Evolutionary conservation across 2,113 vertebrate species (phyloP).

Genomic region (Shinisaurus crocodilurus): DNA sequence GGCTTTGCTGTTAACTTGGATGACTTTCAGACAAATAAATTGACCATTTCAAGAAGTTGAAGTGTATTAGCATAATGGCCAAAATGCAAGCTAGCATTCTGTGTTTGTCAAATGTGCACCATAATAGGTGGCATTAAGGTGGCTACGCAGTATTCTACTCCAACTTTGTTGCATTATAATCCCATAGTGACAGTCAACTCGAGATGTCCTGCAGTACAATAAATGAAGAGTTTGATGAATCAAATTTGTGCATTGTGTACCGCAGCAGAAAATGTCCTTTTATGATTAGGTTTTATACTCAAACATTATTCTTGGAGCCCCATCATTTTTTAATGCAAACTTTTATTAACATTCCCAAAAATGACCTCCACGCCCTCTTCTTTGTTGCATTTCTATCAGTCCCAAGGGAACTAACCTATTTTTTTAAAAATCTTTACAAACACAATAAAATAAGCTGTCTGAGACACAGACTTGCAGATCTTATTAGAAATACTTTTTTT

Average conservation of each 20-base stretch:
- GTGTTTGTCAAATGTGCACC: slow-evolving; percentile 11
- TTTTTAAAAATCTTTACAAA: slow-evolving; percentile 76
- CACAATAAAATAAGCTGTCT: slow-evolving; percentile 77
- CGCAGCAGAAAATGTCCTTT: slow-evolving; percentile 61
- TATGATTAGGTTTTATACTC: slow-evolving; percentile 64
- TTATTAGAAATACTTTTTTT: slow-evolving; percentile 73
- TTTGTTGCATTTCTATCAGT: slow-evolving; percentile 71
- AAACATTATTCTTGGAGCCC: slow-evolving; percentile 67
- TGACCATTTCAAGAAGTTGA: background rate
- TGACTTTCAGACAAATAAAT: slow-evolving; percentile 4
- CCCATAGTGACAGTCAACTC: slow-evolving; percentile 42
- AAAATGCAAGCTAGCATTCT: slow-evolving; percentile 1
- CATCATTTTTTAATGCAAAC: slow-evolving; percentile 78
- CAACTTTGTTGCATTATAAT: slow-evolving; percentile 37
- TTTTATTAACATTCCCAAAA: slow-evolving; percentile 77
- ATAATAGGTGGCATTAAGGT: slow-evolving; percentile 28
- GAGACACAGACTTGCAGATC: slow-evolving; percentile 75
- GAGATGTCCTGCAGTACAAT: slow-evolving; percentile 29
- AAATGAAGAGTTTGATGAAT: slow-evolving; percentile 55
- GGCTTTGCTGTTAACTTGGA: background rate
- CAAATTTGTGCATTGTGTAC: slow-evolving; percentile 37
- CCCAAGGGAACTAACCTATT: slow-evolving; percentile 74
- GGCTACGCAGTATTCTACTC: background rate
- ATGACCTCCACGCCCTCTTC: slow-evolving; percentile 63
- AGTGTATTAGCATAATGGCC: background rate